A percentile compares a stretch with the other conserved stretches of the same genome.
These are phyloP conservation scores for Eudasyphora cyanicolor DNA, from an alignment of 2,888 invertebrate species.

Conservation along the genomic window DNA sequence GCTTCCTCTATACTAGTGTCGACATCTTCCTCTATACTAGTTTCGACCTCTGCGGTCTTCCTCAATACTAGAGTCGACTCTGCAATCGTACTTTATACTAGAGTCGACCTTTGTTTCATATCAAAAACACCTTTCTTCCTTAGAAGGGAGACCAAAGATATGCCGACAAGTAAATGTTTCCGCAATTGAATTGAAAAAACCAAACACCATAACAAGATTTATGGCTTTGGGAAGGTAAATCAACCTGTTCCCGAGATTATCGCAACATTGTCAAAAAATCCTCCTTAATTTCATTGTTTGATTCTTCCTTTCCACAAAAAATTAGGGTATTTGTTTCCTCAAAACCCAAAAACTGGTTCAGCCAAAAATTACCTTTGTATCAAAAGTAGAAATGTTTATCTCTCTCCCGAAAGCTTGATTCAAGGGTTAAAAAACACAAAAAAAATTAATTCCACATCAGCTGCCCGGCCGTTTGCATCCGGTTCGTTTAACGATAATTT, in stretches of 20 bases:
- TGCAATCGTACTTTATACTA: too few relatives aligned
- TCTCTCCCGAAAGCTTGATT: conserved; percentile 44
- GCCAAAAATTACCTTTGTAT: background rate
- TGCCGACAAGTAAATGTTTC: background rate
- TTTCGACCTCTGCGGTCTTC: too few relatives aligned
- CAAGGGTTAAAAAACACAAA: too few relatives aligned
- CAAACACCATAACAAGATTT: conserved; percentile 9
- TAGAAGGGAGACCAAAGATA: too few relatives aligned
- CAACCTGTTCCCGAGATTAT: conserved; percentile 58
- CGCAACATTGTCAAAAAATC: conserved; percentile 55
- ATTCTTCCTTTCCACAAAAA: conserved; percentile 22
- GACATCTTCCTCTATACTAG: too few relatives aligned
- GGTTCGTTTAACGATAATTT: conserved; percentile 62
- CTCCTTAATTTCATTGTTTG: conserved; percentile 42
- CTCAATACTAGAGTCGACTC: too few relatives aligned
- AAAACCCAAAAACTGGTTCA: conserved; percentile 1
- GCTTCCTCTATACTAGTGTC: too few relatives aligned
- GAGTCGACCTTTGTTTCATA: too few relatives aligned
- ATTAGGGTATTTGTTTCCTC: background rate
- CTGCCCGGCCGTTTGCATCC: conserved; percentile 62
- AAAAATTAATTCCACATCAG: conserved; percentile 50
- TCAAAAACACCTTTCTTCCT: too few relatives aligned
- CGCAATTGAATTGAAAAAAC: background rate
- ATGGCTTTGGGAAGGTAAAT: conserved; percentile 17
- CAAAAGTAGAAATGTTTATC: conserved; percentile 4